Base-by-base conservation (phyloP, 2,113 vertebrate genomes). In the Macquaria ambigua region DNA sequence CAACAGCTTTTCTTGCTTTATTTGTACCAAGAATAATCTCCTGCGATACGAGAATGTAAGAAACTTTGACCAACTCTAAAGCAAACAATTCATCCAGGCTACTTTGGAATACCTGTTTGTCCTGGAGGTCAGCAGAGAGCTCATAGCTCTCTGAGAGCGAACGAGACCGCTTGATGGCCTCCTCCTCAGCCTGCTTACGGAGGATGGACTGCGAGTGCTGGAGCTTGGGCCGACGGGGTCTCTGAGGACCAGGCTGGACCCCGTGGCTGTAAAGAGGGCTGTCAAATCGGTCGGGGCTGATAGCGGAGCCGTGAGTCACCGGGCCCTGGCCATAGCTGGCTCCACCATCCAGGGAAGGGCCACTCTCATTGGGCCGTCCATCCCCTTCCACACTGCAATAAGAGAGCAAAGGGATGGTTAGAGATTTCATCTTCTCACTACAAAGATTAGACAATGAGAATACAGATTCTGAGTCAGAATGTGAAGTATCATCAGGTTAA, bases 111-210 rank as follows among this genome's bases (percentile, higher is more conserved):
- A 99, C 98, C 98, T 99, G 98, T 93, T 99, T 99, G 93, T 99
- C 98, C 93, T 99, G 98, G 71, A 99, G 96, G 93, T 99, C 98
- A 4, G 98, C 97, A 73, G 98, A 99, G 94, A 99, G 97, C 95
- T 99, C 98, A 96, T 99, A 99, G 96, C 98, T 98, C 95, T 99
- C 98, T 0, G 98, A 99, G 79, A 99, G 97, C 0, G 98, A 99
- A 75, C 97, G 94, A 0, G 98, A 99, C 81, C 98, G 96, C 92
- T 99, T 99, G 94, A 99, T 99, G 87, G 98, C 98, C 83, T 99
- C 98, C 74, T 99, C 98, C 92, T 99, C 98, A 0, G 98, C 98
- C 92, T 99, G 98, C 91, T 99, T 99, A 62, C 98, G 96, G 79
- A 99, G 95, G 89, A 99, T 97, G 81, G 98, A 99, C 50, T 98